Evolutionary conservation across 2,113 vertebrate species (phyloP).

Genomic region (Aptenodytes forsteri): DNA sequence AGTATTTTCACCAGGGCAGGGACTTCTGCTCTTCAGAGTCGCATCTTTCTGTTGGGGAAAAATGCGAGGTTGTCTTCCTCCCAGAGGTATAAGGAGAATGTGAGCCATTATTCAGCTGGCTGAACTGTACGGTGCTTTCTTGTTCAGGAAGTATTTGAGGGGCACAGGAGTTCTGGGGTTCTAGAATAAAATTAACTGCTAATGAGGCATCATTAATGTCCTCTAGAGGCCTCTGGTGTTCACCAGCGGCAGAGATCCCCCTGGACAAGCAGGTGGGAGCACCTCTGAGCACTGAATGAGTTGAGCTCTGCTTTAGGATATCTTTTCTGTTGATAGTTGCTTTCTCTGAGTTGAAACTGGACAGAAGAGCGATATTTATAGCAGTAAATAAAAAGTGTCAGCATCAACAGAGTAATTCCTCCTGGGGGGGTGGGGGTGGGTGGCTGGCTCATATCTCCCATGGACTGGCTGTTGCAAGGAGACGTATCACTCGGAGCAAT

Average conservation of each 20-base stretch:
- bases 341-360: not conserved
- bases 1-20: not conserved
- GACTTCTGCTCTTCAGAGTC: not conserved
- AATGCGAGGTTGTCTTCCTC: fast-evolving
- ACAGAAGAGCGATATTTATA: not conserved
- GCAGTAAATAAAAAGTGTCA: not conserved
- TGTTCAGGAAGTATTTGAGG: not conserved
- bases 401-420: not conserved
- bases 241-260: not conserved
- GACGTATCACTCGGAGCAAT: fast-evolving
- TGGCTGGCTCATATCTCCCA: fast-evolving
- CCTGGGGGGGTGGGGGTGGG: not conserved
- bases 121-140: not conserved
- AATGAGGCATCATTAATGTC: not conserved
- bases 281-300: not conserved
- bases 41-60: not conserved
- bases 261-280: not conserved
- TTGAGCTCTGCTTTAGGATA: not conserved
- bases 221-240: not conserved
- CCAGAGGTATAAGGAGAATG: not conserved
- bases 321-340: not conserved
- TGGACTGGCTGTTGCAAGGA: not conserved
- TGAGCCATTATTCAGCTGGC: not conserved
- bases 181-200: not conserved
- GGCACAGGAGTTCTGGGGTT: not conserved